A percentile compares a stretch with the other conserved stretches of the same genome.
phyloP scores from a whole-genome alignment of 2,888 invertebrate genomes.

The Agapetus fuscipes region DNA sequence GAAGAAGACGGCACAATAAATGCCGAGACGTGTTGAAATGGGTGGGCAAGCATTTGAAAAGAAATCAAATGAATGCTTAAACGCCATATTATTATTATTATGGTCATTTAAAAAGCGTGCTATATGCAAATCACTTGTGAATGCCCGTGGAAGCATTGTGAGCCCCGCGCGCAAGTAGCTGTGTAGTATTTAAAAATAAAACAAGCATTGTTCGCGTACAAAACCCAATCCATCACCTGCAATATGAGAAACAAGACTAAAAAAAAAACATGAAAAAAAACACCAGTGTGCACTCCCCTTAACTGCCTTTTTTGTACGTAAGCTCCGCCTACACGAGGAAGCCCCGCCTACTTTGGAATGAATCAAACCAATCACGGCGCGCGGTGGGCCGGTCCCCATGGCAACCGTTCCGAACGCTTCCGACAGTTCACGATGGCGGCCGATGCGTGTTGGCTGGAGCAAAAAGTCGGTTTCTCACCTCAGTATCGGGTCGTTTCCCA shows the following conservation, averaged over 20 bases:
- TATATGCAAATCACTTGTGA: no score
- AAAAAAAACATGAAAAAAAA: conserved; percentile 44
- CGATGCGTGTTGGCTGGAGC: conserved; percentile 40
- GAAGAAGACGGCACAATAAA: no score
- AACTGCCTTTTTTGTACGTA: conserved; percentile 12
- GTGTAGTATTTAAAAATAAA: conserved; percentile 26
- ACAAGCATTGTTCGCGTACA: conserved; percentile 29
- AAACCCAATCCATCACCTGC: conserved; percentile 36
- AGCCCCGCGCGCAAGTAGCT: no score
- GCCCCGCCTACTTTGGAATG: conserved; percentile 29
- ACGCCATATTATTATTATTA: no score
- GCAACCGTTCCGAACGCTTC: conserved; percentile 28
- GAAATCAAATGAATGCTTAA: no score
- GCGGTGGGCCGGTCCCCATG: conserved; percentile 14
- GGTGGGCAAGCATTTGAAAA: no score
- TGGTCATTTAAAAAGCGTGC: no score
- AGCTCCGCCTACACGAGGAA: conserved; percentile 30
- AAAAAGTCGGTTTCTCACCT: conserved; percentile 46
- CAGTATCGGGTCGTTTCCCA: conserved; percentile 50
- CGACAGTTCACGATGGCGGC: conserved; percentile 35
- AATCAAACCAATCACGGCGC: conserved; percentile 12
- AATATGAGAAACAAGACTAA: conserved; percentile 36
- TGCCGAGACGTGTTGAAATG: no score
- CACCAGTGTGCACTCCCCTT: conserved; percentile 31
- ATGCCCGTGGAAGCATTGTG: no score